Conservation (phyloP, 2,797 vertebrate species). For the Gymnoscopelus microlampas region DNA sequence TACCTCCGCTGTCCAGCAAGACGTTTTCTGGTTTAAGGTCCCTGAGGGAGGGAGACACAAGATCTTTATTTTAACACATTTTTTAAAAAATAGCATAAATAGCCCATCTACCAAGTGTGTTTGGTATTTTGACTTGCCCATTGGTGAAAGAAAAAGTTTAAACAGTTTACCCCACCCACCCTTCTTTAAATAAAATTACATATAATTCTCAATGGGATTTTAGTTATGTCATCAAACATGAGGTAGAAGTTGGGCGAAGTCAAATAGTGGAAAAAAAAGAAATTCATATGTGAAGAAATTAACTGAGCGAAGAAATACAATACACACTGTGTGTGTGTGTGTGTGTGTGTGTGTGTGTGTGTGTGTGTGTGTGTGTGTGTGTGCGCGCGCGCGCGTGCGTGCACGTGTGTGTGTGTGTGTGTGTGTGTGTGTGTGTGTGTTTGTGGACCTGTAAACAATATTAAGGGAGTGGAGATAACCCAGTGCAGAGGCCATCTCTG, state of each 20-base stretch:
- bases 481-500: conserved; percentile 80
- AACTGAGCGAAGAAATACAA: background rate
- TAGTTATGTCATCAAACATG: conserved; percentile 39
- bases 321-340: background rate
- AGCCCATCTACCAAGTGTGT: too few species aligned
- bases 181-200: background rate
- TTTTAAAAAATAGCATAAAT: too few species aligned
- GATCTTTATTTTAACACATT: too few species aligned
- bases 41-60: conserved; percentile 63
- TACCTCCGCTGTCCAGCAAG: conserved; percentile 87
- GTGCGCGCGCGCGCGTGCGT: too few species aligned
- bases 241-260: background rate
- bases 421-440: background rate
- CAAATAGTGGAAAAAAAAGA: too few species aligned
- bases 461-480: conserved; percentile 83
- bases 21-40: conserved; percentile 90
- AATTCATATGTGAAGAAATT: background rate
- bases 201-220: conserved; percentile 13
- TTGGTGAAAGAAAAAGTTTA: background rate
- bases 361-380: too few species aligned
- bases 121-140: too few species aligned
- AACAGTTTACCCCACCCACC: too few species aligned
- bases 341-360: background rate
- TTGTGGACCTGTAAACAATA: conserved; percentile 81
- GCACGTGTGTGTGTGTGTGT: background rate